Evolutionary conservation across 2,888 invertebrate species (phyloP).

Genomic region (Pyrocoelia pectoralis): DNA sequence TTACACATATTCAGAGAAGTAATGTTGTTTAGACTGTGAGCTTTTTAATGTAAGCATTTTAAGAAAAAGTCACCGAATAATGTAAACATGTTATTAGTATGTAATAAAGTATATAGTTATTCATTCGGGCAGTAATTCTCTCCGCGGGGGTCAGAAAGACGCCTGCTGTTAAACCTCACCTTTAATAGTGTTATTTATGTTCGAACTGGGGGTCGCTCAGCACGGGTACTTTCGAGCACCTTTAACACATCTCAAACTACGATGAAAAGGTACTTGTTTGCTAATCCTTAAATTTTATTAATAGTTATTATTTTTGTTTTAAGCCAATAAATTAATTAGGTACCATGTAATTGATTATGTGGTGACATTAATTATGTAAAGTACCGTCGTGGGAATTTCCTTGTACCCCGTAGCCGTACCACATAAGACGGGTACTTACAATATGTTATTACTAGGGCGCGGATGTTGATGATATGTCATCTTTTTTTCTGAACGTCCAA

Average conservation of each 20-base stretch:
- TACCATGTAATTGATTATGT: conserved; percentile 30
- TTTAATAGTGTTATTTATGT: conserved; percentile 63
- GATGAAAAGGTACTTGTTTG: conserved; percentile 49
- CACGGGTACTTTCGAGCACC: conserved; percentile 45
- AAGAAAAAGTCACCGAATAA: conserved; percentile 57
- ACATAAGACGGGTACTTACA: too few relatives aligned
- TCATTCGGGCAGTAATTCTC: conserved; percentile 62
- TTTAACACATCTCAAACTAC: conserved; percentile 45
- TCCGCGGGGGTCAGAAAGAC: conserved; percentile 55
- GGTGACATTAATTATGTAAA: conserved; percentile 25
- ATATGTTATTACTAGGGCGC: too few relatives aligned
- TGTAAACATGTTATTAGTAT: conserved; percentile 61
- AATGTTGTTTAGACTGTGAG: conserved; percentile 48
- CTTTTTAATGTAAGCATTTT: conserved; percentile 49
- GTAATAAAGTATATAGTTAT: conserved; percentile 63
- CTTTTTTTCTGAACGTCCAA: too few relatives aligned
- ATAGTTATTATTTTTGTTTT: conserved; percentile 40
- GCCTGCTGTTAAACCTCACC: conserved; percentile 61
- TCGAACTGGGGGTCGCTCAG: conserved; percentile 52
- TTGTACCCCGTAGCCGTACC: too few relatives aligned
- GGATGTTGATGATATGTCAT: too few relatives aligned
- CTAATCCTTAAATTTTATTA: conserved; percentile 44
- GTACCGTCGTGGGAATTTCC: conserved; percentile 27
- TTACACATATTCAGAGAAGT: conserved; percentile 44
- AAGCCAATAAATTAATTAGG: conserved; percentile 31